Percentiles rank a stretch among this genome's conserved stretches.
Conservation (phyloP, 2,797 vertebrate species). For the Pseudopleuronectes americanus region DNA sequence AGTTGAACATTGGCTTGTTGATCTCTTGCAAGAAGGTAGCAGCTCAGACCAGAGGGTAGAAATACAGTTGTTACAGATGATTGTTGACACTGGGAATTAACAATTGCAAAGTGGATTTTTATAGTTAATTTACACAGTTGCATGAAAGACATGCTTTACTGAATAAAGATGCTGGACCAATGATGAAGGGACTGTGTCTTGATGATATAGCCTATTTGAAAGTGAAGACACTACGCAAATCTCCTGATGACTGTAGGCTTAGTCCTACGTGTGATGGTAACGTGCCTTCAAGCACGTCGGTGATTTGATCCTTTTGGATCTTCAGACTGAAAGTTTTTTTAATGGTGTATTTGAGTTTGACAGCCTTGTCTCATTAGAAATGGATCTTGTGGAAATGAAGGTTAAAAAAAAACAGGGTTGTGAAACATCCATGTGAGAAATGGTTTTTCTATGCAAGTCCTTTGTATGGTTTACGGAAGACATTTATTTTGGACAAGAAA, state of each 20-base stretch:
- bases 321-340: slow-evolving; percentile 5
- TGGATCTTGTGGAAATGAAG: not conserved
- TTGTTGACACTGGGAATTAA: not conserved
- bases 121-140: not conserved
- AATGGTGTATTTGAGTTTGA: slow-evolving; percentile 22
- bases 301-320: not conserved
- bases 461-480: not conserved
- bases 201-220: not conserved
- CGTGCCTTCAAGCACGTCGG: not conserved
- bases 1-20: slow-evolving; percentile 34
- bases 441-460: slow-evolving; percentile 1
- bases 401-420: not conserved
- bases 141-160: not conserved
- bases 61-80: not conserved
- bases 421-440: slow-evolving; percentile 14
- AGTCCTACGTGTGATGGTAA: not conserved
- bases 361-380: not conserved
- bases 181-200: not conserved
- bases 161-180: not conserved
- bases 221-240: not conserved
- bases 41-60: slow-evolving; percentile 15
- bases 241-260: not conserved
- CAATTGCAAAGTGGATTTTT: not conserved
- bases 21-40: slow-evolving; percentile 16
- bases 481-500: not conserved